These are phyloP conservation scores for Andrena bucephala DNA, from an alignment of 2,888 invertebrate species.

Conservation along the genomic window DNA sequence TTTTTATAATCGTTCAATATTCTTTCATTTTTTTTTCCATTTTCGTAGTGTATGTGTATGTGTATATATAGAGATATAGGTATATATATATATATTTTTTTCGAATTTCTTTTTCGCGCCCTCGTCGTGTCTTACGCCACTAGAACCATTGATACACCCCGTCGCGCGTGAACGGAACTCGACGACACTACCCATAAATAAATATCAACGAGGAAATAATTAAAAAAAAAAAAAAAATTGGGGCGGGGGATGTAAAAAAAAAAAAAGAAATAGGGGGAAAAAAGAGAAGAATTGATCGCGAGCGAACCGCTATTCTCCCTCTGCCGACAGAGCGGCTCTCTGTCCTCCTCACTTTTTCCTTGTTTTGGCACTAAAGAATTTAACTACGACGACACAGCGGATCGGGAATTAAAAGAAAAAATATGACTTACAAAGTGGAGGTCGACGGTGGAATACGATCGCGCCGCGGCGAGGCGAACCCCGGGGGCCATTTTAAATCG, in stretches of 20 bases:
- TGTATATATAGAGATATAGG: slow-evolving; percentile 13
- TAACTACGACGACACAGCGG: slow-evolving; percentile 53
- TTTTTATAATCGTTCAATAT: slow-evolving; percentile 74
- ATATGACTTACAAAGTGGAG: not conserved
- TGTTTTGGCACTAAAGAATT: slow-evolving; percentile 81
- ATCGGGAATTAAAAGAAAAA: not conserved
- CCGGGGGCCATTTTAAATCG: not conserved
- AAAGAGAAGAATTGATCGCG: slow-evolving; percentile 6
- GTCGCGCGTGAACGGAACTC: slow-evolving; percentile 23
- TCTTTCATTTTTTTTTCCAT: slow-evolving; percentile 61
- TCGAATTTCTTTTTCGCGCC: slow-evolving; percentile 4
- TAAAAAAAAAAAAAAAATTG: slow-evolving; percentile 15
- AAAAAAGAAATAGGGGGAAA: not conserved
- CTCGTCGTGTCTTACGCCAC: slow-evolving; percentile 17
- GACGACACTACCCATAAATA: slow-evolving; percentile 59
- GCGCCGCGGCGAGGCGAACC: not conserved
- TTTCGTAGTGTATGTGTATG: slow-evolving; percentile 42
- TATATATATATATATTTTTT: slow-evolving; percentile 38
- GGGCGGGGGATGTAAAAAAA: no score
- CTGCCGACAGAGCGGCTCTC: slow-evolving; percentile 2
- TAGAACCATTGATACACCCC: slow-evolving; percentile 36
- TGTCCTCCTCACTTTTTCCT: not conserved
- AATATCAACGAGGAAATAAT: slow-evolving; percentile 54
- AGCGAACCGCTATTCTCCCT: slow-evolving; percentile 16
- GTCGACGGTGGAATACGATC: not conserved